A percentile compares a stretch with the other conserved stretches of the same genome.
Evolutionary conservation across 2,113 vertebrate species (phyloP).

Genomic region (Bambusicola thoracicus): DNA sequence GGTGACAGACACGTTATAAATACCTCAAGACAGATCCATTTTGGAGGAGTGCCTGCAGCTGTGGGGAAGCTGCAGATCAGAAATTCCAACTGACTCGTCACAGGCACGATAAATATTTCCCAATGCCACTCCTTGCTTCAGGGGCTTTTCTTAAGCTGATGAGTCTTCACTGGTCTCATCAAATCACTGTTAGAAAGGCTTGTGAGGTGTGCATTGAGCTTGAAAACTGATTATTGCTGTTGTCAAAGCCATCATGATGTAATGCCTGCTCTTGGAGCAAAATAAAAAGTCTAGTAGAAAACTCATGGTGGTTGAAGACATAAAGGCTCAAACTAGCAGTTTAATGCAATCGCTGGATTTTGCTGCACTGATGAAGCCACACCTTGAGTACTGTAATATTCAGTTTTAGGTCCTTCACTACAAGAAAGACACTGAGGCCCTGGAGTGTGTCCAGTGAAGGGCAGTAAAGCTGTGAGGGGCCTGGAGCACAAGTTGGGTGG

Average conservation of each 20-base stretch:
- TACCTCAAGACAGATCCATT: constrained; percentile 63
- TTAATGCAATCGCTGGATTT: background rate
- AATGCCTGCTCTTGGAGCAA: background rate
- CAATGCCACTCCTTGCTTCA: rapidly evolving
- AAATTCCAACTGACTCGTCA: constrained; percentile 42
- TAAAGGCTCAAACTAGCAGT: background rate
- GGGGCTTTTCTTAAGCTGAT: constrained; percentile 21
- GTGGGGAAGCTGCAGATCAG: constrained; percentile 47
- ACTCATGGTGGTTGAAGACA: rapidly evolving
- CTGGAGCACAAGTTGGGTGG: too few relatives aligned
- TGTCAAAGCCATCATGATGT: background rate
- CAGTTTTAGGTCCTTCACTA: too few relatives aligned
- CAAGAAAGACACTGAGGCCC: too few relatives aligned
- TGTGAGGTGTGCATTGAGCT: background rate
- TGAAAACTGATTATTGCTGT: background rate
- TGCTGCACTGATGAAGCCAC: background rate
- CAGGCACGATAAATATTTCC: constrained; percentile 61
- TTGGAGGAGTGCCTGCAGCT: constrained; percentile 57
- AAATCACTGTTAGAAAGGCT: background rate
- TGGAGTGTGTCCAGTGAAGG: too few relatives aligned
- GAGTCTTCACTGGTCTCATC: background rate
- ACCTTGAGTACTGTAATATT: too few relatives aligned
- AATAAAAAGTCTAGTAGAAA: background rate
- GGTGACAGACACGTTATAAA: constrained; percentile 70
- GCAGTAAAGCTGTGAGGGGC: too few relatives aligned